Conservation (phyloP, 1,140 invertebrate genomes). For the Antheraea mylitta region DNA sequence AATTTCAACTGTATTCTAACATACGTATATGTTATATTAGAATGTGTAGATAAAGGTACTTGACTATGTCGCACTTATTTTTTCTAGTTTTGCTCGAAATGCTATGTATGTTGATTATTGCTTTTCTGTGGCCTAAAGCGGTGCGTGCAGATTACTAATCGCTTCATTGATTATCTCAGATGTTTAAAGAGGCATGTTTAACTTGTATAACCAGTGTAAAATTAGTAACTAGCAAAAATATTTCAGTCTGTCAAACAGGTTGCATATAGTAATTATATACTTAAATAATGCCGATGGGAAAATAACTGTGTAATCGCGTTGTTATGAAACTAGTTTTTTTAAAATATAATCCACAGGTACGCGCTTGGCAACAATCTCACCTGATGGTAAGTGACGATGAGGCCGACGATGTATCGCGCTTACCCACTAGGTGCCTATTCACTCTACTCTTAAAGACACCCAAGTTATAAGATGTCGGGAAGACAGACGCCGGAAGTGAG, state of each 20-base stretch:
- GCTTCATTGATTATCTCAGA: slow-evolving; percentile 40
- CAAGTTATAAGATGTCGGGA: too few relatives aligned
- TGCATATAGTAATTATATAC: too few relatives aligned
- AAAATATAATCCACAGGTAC: too few relatives aligned
- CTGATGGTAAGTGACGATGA: too few relatives aligned
- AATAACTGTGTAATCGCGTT: too few relatives aligned
- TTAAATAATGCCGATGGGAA: too few relatives aligned
- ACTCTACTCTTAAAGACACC: too few relatives aligned
- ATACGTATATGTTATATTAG: not conserved
- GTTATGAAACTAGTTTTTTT: too few relatives aligned
- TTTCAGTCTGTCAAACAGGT: not conserved
- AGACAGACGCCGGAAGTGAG: too few relatives aligned
- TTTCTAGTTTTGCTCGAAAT: not conserved
- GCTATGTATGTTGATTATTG: slow-evolving; percentile 10
- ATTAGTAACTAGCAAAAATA: not conserved
- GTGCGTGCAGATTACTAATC: slow-evolving; percentile 50
- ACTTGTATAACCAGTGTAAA: not conserved
- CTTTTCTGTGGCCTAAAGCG: slow-evolving; percentile 15
- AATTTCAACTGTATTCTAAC: slow-evolving; percentile 4
- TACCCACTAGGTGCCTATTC: too few relatives aligned
- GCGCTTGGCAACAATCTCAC: too few relatives aligned
- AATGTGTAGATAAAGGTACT: not conserved
- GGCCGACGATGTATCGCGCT: too few relatives aligned
- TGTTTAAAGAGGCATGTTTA: not conserved
- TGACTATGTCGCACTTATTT: slow-evolving; percentile 23